Evolutionary conservation across 2,888 invertebrate genomes (phyloP).

Genomic region (Amorpha juglandis): DNA sequence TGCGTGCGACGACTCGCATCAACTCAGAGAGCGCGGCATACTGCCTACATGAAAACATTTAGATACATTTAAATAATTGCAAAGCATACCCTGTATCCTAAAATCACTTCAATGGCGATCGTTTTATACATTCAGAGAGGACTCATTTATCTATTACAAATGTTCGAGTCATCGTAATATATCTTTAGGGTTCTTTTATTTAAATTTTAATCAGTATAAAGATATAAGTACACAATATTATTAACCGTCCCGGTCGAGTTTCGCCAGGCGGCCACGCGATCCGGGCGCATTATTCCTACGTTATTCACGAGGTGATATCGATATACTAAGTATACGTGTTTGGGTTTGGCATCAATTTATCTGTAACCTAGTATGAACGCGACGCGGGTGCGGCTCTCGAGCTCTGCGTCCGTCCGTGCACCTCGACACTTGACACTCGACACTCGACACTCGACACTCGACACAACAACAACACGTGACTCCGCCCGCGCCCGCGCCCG

Average conservation of each 20-base stretch:
- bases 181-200: constrained; percentile 63
- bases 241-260: constrained; percentile 54
- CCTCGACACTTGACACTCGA: no score
- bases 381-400: constrained; percentile 44
- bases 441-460: no score
- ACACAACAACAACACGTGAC: constrained; percentile 25
- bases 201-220: constrained; percentile 75
- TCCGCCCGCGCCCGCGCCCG: constrained; percentile 36
- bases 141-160: constrained; percentile 77
- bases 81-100: constrained; percentile 98
- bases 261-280: constrained; percentile 40
- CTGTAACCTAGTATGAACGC: constrained; percentile 69
- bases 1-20: constrained; percentile 55
- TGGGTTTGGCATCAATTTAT: constrained; percentile 80
- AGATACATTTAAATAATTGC: constrained; percentile 92
- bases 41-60: constrained; percentile 83
- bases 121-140: constrained; percentile 81
- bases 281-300: constrained; percentile 69
- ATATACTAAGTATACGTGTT: constrained; percentile 79
- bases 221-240: constrained; percentile 75
- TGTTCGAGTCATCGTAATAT: constrained; percentile 76
- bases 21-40: constrained; percentile 64
- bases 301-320: constrained; percentile 77
- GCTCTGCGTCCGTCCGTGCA: no score
- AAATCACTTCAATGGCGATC: constrained; percentile 89